Percentiles rank a stretch among this genome's conserved stretches.
phyloP scores from a whole-genome alignment of 2,113 vertebrate species.

The Thymallus thymallus region DNA sequence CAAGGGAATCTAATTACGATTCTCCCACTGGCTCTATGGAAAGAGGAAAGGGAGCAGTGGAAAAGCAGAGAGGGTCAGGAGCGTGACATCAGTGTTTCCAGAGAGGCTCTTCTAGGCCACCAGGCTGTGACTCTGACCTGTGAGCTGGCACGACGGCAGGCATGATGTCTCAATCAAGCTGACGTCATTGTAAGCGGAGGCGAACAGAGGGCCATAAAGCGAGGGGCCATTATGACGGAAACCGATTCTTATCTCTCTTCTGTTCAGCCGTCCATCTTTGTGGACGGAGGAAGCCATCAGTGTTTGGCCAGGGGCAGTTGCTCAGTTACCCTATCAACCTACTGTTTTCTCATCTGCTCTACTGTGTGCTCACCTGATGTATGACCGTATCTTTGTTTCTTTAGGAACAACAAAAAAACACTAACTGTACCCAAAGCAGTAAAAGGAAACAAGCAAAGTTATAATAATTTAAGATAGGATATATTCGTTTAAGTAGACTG shows the following conservation, averaged over 20 bases:
- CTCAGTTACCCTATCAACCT: background rate
- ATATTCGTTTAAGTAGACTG: too few relatives aligned
- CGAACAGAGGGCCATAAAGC: slow-evolving; percentile 41
- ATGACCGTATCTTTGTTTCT: background rate
- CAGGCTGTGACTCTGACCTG: slow-evolving; percentile 19
- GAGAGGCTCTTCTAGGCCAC: slow-evolving; percentile 19
- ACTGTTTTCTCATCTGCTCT: background rate
- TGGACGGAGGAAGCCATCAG: slow-evolving; percentile 4
- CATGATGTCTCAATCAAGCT: slow-evolving; percentile 38
- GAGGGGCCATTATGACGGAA: slow-evolving; percentile 49
- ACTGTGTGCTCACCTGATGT: background rate
- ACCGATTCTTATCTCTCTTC: slow-evolving; percentile 56
- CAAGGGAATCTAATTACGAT: too few relatives aligned
- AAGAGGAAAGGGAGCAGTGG: background rate
- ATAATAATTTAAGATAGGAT: too few relatives aligned
- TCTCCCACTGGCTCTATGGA: background rate
- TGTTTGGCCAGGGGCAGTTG: slow-evolving; percentile 6
- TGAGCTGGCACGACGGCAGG: slow-evolving; percentile 24
- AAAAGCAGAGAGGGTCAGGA: background rate
- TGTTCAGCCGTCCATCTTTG: background rate
- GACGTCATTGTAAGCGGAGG: slow-evolving; percentile 34
- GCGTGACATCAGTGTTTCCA: background rate
- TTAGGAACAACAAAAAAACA: background rate
- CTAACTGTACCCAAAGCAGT: too few relatives aligned
- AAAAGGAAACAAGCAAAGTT: too few relatives aligned